A percentile compares a stretch with the other conserved stretches of the same genome.
Conservation (phyloP, 2,113 vertebrate genomes). For the Ahaetulla prasina region DNA sequence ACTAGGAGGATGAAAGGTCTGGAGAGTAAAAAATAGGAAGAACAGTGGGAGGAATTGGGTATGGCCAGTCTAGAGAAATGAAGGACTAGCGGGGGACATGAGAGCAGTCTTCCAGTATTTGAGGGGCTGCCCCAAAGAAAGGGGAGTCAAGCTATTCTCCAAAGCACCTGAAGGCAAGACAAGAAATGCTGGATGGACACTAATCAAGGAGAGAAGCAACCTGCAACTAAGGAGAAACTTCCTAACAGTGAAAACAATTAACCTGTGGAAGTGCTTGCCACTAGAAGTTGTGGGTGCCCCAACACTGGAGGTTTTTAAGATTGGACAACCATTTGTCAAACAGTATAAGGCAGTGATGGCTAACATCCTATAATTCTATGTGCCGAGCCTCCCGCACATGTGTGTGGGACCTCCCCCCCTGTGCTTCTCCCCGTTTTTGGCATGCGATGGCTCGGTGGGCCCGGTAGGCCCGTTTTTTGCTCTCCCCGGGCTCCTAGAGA, state of each 20-base stretch:
- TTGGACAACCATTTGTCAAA: no score
- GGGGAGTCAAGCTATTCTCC: not conserved
- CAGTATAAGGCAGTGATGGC: no score
- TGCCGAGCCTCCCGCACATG: no score
- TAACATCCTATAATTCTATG: no score
- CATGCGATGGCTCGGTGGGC: no score
- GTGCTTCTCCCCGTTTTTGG: no score
- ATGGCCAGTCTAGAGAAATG: not conserved
- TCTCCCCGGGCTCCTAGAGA: no score
- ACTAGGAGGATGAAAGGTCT: not conserved
- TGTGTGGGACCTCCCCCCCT: no score
- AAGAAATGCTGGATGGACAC: not conserved
- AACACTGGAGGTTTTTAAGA: not conserved
- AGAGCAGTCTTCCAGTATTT: not conserved
- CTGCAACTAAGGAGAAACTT: not conserved
- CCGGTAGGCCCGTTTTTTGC: no score
- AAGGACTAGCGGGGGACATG: not conserved
- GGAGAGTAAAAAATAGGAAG: not conserved
- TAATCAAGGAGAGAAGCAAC: not conserved
- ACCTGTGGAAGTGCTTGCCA: not conserved
- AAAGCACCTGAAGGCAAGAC: not conserved
- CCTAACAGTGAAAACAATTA: not conserved
- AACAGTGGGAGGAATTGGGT: not conserved
- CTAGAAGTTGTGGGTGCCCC: not conserved
- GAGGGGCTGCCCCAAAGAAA: not conserved